A percentile compares a stretch with the other conserved stretches of the same genome.
Evolutionary conservation across 1,140 invertebrate species (phyloP).

Genomic region (Drosophila pallidifrons): DNA sequence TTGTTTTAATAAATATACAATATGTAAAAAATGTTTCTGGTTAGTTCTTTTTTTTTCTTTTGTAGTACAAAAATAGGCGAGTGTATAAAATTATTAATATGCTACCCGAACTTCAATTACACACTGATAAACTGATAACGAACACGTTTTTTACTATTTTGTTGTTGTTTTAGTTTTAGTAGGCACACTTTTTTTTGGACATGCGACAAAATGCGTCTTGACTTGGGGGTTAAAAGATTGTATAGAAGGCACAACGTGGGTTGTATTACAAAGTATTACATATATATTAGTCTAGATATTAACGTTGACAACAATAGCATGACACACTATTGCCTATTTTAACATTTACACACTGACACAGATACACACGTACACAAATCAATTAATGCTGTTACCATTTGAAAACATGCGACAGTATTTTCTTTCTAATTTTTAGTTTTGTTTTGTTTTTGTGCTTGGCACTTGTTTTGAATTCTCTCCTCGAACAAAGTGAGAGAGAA

Average conservation of each 20-base stretch:
- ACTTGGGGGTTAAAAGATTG: constrained; percentile 19
- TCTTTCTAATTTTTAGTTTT: no score
- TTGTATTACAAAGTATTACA: constrained; percentile 37
- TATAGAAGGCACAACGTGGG: constrained; percentile 47
- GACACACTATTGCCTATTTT: constrained; percentile 9
- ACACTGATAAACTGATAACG: constrained; percentile 39
- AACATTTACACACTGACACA: constrained; percentile 43
- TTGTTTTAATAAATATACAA: constrained; percentile 83
- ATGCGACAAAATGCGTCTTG: constrained; percentile 1
- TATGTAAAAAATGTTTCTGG: constrained; percentile 66
- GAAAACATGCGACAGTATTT: constrained; percentile 55
- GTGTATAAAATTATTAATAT: constrained; percentile 13
- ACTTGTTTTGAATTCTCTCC: constrained; percentile 37
- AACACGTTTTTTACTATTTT: constrained; percentile 29
- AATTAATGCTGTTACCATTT: constrained; percentile 45
- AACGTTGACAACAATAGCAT: constrained; percentile 26
- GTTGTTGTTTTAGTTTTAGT: constrained; percentile 28
- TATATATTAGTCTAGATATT: constrained; percentile 57
- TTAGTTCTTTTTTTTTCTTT: constrained; percentile 51
- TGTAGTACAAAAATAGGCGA: constrained; percentile 31
- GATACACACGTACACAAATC: constrained; percentile 34
- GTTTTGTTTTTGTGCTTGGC: constrained; percentile 61
- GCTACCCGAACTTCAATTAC: constrained; percentile 23
- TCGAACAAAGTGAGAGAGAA: background rate
- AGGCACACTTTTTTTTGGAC: constrained; percentile 14